Conservation (phyloP, 1,140 invertebrate genomes). For the Diachasmimorpha longicaudata region DNA sequence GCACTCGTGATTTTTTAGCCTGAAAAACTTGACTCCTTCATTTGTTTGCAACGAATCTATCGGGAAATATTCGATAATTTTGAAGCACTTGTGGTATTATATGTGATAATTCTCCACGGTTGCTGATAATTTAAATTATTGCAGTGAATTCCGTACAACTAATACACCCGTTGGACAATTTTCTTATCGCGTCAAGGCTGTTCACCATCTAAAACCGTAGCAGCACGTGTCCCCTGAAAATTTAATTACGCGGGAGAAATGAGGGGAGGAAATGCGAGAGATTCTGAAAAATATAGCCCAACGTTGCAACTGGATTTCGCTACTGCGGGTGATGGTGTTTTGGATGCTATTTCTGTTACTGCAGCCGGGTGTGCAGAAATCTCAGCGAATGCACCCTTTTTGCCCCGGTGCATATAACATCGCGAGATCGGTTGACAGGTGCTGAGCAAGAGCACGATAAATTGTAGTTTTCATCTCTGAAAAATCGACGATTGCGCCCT, state of each 20-base stretch:
- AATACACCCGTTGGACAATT: background rate
- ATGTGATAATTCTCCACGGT: no score
- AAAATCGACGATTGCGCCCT: constrained; percentile 23
- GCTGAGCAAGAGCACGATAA: constrained; percentile 48
- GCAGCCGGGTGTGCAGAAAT: background rate
- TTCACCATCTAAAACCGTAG: background rate
- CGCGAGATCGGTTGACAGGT: constrained; percentile 47
- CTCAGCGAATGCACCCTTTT: background rate
- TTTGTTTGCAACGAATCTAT: no score
- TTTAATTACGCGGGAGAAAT: background rate
- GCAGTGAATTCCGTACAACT: no score
- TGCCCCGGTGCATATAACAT: constrained; percentile 24
- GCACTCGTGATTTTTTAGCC: no score
- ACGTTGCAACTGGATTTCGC: background rate
- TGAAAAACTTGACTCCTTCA: no score
- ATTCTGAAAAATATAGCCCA: background rate
- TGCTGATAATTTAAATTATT: background rate
- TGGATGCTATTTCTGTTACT: background rate
- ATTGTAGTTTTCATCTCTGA: constrained; percentile 36
- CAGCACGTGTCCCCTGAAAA: background rate
- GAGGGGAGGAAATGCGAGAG: background rate
- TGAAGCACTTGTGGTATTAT: no score
- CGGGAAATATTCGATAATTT: no score
- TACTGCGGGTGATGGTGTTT: background rate
- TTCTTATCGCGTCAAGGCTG: background rate